Percentiles rank a stretch among this genome's conserved stretches.
phyloP scores from a whole-genome alignment of 2,888 invertebrate species.

The Spodoptera picta region DNA sequence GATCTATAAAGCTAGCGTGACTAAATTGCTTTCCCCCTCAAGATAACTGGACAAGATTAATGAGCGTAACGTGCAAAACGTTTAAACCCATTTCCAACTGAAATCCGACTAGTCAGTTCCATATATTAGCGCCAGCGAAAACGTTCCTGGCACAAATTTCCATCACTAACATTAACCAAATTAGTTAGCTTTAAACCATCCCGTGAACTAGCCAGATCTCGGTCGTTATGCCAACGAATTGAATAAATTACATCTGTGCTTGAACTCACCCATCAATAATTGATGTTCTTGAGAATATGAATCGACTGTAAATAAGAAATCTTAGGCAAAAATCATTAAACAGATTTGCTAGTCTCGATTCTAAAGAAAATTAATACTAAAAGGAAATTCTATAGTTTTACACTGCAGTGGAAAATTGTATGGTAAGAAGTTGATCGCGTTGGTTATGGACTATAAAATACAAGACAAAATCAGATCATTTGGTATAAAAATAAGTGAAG shows the following conservation, averaged over 20 bases:
- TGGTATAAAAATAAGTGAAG: constrained; percentile 26
- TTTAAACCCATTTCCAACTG: constrained; percentile 87
- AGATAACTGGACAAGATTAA: constrained; percentile 88
- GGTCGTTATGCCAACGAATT: constrained; percentile 75
- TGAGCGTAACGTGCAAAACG: constrained; percentile 88
- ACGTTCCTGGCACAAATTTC: constrained; percentile 85
- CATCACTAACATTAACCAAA: constrained; percentile 87
- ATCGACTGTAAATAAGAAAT: constrained; percentile 2
- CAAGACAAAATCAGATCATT: constrained; percentile 31
- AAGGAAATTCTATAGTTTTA: constrained; percentile 33
- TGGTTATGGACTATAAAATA: constrained; percentile 32
- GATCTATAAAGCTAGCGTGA: constrained; percentile 63
- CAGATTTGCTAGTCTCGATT: constrained; percentile 18
- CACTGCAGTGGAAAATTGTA: constrained; percentile 32
- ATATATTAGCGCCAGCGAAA: constrained; percentile 86
- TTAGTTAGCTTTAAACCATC: constrained; percentile 84
- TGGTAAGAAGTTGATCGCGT: constrained; percentile 28
- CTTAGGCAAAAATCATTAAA: constrained; percentile 36
- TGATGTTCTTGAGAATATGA: constrained; percentile 33
- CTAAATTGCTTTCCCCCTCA: constrained; percentile 73
- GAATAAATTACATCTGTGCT: constrained; percentile 73
- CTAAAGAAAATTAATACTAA: constrained; percentile 38
- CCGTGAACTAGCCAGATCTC: constrained; percentile 71
- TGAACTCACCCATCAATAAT: constrained; percentile 49
- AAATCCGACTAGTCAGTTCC: constrained; percentile 88